Evolutionary conservation across 2,888 invertebrate genomes (phyloP), one percentile per base, ranked within the genome.

Genomic region (Seira sanloemensis): DNA sequence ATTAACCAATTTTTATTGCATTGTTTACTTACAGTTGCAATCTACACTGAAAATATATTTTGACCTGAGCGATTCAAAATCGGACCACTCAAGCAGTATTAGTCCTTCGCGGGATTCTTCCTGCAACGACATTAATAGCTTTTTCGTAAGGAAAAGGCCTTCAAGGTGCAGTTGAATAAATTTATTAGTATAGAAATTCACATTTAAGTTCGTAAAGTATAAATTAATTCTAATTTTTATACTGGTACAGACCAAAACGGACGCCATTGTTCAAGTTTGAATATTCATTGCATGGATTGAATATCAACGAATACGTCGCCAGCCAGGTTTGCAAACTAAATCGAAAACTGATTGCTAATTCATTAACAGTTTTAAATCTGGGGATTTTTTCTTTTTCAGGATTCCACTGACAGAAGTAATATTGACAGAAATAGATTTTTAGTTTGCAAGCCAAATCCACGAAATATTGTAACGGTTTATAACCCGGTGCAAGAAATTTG

Each of bases 401-500:
- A 89, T 46, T 65, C 86, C 16, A 71, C 83, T 9, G 88, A 87
- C 24, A 72, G 88, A 80, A 86, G 78, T 58, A 46, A 73, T 27
- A 86, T 88, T 25, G 90, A 89, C 23, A 90, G 88, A 27, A 90
- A 94, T 88, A 94, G 94, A 90, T 91, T 94, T 71, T 92, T 96
- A 69, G 95, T 98, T 75, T 96, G 97, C 88, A 93, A 94, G 62
- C 94, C 96, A 2, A 94, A 95, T 91, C 94, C 94, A 66, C 94
- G 93, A 88, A 94, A 95, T 90, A 93, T 96, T 90, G 94, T 95
- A 90, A 94, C 95, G 26, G 94, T 97, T 80, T 96, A 96, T 91
- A 94, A 96, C 67, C 95, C 97, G 1, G 92, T 98, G 83, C 95
- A 95, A 92, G 93, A 94, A n/a, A 84, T 96, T 98, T 89, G 95